Percentiles rank a stretch among this genome's conserved stretches.
Conservation (phyloP, 2,113 vertebrate species). For the Chunga burmeisteri region DNA sequence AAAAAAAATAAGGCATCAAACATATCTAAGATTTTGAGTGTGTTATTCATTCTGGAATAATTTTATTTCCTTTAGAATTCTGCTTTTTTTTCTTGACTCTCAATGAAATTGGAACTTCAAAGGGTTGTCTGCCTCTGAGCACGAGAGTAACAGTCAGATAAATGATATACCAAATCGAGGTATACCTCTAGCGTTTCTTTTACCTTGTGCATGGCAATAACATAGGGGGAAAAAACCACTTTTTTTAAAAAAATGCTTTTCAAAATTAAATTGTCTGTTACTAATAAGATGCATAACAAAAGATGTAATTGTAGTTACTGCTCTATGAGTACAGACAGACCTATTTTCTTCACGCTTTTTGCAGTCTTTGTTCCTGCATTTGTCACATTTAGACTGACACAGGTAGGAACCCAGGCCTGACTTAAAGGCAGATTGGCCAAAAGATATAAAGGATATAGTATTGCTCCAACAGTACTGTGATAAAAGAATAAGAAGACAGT, state of each 20-base stretch:
- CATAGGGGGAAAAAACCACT: accelerated
- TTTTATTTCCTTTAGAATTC: neutral
- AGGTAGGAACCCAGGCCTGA: neutral
- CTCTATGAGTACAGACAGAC: neutral
- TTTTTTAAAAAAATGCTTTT: neutral
- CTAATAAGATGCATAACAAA: neutral
- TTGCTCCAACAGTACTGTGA: neutral
- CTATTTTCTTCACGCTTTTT: neutral
- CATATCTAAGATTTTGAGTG: neutral
- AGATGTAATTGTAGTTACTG: neutral
- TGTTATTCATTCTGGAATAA: neutral
- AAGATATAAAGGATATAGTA: neutral
- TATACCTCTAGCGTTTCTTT: neutral
- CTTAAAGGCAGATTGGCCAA: neutral
- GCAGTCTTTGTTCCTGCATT: neutral
- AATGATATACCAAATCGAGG: neutral
- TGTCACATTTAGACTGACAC: neutral
- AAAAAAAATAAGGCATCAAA: neutral
- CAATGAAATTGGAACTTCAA: neutral
- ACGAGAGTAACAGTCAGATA: neutral
- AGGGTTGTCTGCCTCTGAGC: neutral
- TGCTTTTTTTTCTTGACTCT: neutral
- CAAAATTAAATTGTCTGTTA: neutral
- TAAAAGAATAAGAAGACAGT: neutral
- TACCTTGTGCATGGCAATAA: neutral